These are phyloP conservation scores for Helogale parvula DNA, from an alignment of 2,113 vertebrate genomes.

Conservation along the genomic window DNA sequence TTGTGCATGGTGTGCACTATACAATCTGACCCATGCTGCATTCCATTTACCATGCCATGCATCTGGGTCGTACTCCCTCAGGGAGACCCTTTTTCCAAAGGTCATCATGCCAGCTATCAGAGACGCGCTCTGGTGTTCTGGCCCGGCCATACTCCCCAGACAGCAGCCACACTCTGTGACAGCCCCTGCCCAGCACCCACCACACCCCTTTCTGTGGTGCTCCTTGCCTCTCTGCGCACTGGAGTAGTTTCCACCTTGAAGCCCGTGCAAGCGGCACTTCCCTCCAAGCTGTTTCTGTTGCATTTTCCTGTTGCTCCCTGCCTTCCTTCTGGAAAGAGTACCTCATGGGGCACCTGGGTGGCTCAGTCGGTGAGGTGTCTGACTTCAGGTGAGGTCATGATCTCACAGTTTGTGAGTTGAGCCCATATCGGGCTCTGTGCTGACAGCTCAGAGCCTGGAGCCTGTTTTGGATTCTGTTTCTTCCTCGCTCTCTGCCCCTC, in stretches of 20 bases:
- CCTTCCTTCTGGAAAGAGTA: background rate
- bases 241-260: background rate
- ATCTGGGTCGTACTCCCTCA: background rate
- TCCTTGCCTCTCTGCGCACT: background rate
- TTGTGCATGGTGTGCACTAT: rapidly evolving
- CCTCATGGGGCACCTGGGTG: background rate
- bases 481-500: too few relatives aligned
- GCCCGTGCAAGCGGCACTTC: background rate
- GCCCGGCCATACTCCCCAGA: rapidly evolving
- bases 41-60: rapidly evolving
- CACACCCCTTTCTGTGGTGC: rapidly evolving
- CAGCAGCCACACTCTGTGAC: background rate
- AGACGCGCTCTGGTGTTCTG: background rate
- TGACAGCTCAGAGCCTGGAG: too few relatives aligned
- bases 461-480: too few relatives aligned
- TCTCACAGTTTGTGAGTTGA: too few relatives aligned
- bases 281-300: background rate
- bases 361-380: too few relatives aligned
- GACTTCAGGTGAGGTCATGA: too few relatives aligned
- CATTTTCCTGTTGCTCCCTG: background rate
- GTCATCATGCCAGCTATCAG: background rate
- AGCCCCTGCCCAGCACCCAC: background rate
- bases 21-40: background rate
- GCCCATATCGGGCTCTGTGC: too few relatives aligned
- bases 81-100: background rate